These are phyloP conservation scores for Ochropleura leucogaster DNA, from an alignment of 2,888 invertebrate species.

Conservation along the genomic window DNA sequence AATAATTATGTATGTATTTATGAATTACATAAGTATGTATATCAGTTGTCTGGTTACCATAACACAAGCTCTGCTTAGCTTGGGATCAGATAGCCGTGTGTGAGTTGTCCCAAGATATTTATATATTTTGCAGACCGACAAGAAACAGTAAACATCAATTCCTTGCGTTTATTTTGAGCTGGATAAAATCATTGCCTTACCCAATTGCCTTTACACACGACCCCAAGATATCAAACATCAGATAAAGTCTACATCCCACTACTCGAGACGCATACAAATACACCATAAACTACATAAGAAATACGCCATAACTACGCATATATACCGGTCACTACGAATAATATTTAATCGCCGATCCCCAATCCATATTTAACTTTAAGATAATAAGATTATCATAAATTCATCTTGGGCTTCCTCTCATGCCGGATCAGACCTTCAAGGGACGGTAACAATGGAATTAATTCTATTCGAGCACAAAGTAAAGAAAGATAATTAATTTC, in stretches of 20 bases:
- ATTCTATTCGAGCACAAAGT: conserved; percentile 55
- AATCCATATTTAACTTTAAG: conserved; percentile 66
- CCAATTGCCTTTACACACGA: conserved; percentile 18
- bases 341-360: conserved; percentile 63
- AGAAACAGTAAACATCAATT: too few relatives aligned
- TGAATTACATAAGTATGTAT: too few relatives aligned
- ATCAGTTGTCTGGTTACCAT: too few relatives aligned
- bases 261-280: conserved; percentile 51
- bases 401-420: conserved; percentile 55
- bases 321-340: conserved; percentile 50
- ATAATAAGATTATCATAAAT: conserved; percentile 68
- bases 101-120: too few relatives aligned
- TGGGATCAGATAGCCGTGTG: too few relatives aligned
- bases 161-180: too few relatives aligned
- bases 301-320: conserved; percentile 32
- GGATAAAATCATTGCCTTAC: neutral
- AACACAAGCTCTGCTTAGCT: too few relatives aligned
- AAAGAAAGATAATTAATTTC: conserved; percentile 68
- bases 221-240: conserved; percentile 43
- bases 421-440: conserved; percentile 55
- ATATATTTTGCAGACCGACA: too few relatives aligned
- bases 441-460: conserved; percentile 66
- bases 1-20: too few relatives aligned
- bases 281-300: conserved; percentile 26
- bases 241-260: conserved; percentile 43